phyloP scores from a whole-genome alignment of 2,113 vertebrate genomes.

The Raja brachyura region DNA sequence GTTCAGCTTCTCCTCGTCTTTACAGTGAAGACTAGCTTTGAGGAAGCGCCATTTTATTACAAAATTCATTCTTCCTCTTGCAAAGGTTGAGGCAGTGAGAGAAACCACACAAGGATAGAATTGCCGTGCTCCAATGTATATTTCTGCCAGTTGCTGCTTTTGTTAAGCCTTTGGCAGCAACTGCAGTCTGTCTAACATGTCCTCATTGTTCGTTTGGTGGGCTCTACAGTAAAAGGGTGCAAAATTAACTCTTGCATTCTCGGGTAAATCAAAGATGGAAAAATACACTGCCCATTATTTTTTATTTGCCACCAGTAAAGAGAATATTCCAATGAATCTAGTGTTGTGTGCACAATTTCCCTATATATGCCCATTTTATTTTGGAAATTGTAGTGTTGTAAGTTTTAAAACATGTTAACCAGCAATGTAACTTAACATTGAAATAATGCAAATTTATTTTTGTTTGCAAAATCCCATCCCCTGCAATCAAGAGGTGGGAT shows the following conservation, averaged over 20 bases:
- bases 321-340: neutral
- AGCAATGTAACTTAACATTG: neutral
- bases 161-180: neutral
- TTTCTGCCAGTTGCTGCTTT: neutral
- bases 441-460: neutral
- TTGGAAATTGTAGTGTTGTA: neutral
- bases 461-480: neutral
- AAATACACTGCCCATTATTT: neutral
- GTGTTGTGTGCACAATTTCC: neutral
- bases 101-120: neutral
- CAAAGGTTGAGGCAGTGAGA: neutral
- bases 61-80: neutral
- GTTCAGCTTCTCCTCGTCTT: slow-evolving; percentile 3
- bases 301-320: neutral
- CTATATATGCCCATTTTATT: neutral
- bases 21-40: slow-evolving; percentile 27
- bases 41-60: slow-evolving; percentile 28
- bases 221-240: slow-evolving; percentile 25
- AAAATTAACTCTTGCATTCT: slow-evolving; percentile 29
- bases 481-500: neutral
- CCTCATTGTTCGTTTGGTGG: slow-evolving; percentile 10
- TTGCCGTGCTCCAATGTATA: neutral
- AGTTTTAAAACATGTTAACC: neutral
- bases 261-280: neutral
- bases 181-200: neutral